phyloP scores from a whole-genome alignment of 2,888 invertebrate genomes.

The Drosophila merina region DNA sequence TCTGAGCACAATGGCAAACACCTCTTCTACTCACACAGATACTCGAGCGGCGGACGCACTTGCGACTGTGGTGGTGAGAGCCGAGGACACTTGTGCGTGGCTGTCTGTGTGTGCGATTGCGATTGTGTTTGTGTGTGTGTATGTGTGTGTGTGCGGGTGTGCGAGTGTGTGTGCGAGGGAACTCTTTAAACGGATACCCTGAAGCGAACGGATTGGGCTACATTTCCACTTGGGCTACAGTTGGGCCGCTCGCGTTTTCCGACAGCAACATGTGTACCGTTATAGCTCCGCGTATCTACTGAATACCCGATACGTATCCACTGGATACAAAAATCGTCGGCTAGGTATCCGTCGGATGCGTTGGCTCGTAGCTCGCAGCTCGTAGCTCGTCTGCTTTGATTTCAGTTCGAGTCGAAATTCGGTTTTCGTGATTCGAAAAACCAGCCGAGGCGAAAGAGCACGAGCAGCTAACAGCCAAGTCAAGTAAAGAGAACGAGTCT shows the following conservation, averaged over 20 bases:
- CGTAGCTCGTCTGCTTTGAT: constrained; percentile 54
- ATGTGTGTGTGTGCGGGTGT: constrained; percentile 6
- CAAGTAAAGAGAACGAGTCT: constrained; percentile 34
- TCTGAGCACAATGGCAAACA: constrained; percentile 39
- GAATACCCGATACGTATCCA: constrained; percentile 50
- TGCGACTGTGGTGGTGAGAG: constrained; percentile 33
- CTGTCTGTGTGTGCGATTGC: constrained; percentile 3
- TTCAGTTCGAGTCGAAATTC: constrained; percentile 56
- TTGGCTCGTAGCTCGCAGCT: constrained; percentile 28
- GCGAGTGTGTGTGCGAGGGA: constrained; percentile 34
- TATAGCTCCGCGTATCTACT: constrained; percentile 80
- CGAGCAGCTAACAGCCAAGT: neutral
- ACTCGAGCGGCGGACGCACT: constrained; percentile 26
- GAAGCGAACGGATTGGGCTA: constrained; percentile 72
- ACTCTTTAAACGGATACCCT: constrained; percentile 69
- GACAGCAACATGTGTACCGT: constrained; percentile 79
- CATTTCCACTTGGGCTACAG: constrained; percentile 47
- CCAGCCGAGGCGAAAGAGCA: constrained; percentile 5
- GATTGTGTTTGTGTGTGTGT: neutral
- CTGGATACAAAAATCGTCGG: constrained; percentile 8
- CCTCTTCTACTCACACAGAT: constrained; percentile 34
- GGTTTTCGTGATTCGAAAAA: constrained; percentile 14
- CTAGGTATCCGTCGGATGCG: constrained; percentile 42
- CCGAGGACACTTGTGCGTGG: constrained; percentile 33
- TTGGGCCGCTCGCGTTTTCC: constrained; percentile 65